Base-by-base conservation (phyloP, 2,113 vertebrate genomes). In the Pimephales promelas region DNA sequence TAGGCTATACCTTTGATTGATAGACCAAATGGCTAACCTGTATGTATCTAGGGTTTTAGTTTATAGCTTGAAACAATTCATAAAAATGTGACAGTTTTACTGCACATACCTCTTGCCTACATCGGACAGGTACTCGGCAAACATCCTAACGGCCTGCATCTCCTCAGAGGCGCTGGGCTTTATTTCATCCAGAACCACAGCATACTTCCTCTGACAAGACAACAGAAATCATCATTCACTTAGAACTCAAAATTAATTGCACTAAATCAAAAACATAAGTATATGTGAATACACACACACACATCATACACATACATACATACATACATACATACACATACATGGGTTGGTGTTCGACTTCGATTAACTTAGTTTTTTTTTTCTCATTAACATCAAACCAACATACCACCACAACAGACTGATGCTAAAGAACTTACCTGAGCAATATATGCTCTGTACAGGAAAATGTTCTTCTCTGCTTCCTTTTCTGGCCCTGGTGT, bases 121-220 rank as follows among this genome's bases (percentile, higher is more conserved):
- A 2, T 6, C 95, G 28, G 97, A 95, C 31, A 95, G 91, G 86
- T 97, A 99, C 2, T 98, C 96, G 0, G 98, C 97, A 84, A 98
- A 96, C 96, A 97, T 95, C 86, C 92, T 91, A 22, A 98, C 96
- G 0, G 97, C 97, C 64, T 97, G 97, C 2, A 99, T 95, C 83
- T 99, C 98, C 0, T 96, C 91, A 0, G 93, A 81, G 0, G 96
- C 95, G 2, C 40, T 95, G 14, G 88, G 79, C 79, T 94, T 96
- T 73, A 99, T 96, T 85, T 99, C 98, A 62, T 99, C 98, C 90
- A 99, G 89, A 0, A 98, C 97, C 5, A 99, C 98, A 0, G 95
- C 97, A 0, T 95, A 98, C 61, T 99, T 99, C 54, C 95, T 95
- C 97, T 99, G 28, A 16, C 16, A n/a, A 31, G 77, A 70, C 0